Evolutionary conservation across 2,113 vertebrate genomes (phyloP), one percentile per base, ranked within the genome.

Genomic region (Stegastes partitus): DNA sequence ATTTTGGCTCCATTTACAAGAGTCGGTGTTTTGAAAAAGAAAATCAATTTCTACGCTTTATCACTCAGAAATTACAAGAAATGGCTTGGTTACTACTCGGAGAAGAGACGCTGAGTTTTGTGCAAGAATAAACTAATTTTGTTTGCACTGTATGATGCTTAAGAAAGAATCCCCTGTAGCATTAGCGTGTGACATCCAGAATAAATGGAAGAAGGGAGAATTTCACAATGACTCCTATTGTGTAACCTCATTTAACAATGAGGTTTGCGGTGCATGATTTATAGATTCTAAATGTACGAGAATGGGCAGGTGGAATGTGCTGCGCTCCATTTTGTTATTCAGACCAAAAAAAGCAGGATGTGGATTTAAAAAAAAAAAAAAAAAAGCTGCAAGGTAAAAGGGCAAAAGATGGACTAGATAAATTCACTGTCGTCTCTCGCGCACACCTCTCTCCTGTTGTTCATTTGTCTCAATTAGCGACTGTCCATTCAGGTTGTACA

Each of bases 391-490:
- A 12, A 66, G 58, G 81, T 69, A 89, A 85, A 91, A 85, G 86
- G 77, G 86, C 74, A 87, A 80, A 80, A 79, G 64, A 86, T 71
- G 70, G 87, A 80, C 85, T 69, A 77, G 86, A 89, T 86, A 86
- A 72, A 91, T 92, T 31, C 68, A 72, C 65, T 44, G 72, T 37
- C 50, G 42, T 53, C 54, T 78, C 70, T 37, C 31, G 47, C 61
- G 54, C 77, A 86, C 82, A 78, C 79, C 72, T 84, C 72, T 72
- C 71, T 61, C 34, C 69, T 69, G 77, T 57, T 85, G 83, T 84
- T 82, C 89, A 92, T 90, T 92, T 88, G 88, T 93, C 89, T 91
- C 83, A 93, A 91, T 93, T 92, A 91, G 80, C 34, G 70, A 68
- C 50, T 72, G 53, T 82, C 83, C 79, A 71, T 72, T 85, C 68